Conservation (phyloP, 2,113 vertebrate genomes). For the Mustelus asterias region DNA sequence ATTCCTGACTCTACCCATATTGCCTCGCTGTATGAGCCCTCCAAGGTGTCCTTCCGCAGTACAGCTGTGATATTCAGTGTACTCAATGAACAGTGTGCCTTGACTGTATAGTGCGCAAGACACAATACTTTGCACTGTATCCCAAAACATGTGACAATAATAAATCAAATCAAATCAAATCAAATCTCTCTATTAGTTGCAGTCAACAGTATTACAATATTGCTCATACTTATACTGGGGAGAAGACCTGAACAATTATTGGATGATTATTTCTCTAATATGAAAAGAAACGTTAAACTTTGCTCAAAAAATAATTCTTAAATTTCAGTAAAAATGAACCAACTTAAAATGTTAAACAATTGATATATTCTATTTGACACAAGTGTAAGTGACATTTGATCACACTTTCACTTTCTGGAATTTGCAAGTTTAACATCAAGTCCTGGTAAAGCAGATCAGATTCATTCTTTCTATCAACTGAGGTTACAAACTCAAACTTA, state of each 20-base stretch:
- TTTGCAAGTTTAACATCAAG: neutral
- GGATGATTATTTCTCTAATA: neutral
- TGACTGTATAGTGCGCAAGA: too few relatives aligned
- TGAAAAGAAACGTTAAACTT: neutral
- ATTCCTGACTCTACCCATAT: too few relatives aligned
- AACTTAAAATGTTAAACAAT: neutral
- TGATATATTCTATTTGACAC: neutral
- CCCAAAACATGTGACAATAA: too few relatives aligned
- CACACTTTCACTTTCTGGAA: neutral
- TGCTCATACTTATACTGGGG: neutral
- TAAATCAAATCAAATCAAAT: too few relatives aligned
- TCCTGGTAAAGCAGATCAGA: neutral
- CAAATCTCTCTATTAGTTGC: neutral
- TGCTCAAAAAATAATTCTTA: neutral
- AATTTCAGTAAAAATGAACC: neutral
- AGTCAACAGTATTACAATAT: neutral
- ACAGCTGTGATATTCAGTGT: too few relatives aligned
- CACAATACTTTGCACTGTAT: too few relatives aligned
- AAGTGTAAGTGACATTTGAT: neutral
- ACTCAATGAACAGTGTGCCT: too few relatives aligned
- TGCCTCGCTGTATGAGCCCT: too few relatives aligned
- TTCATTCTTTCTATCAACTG: neutral
- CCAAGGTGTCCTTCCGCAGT: too few relatives aligned
- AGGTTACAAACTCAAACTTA: neutral
- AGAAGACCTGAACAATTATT: neutral